Evolutionary conservation across 2,113 vertebrate species (phyloP), one percentile per base, ranked within the genome.

Genomic region (Alligator sinensis): DNA sequence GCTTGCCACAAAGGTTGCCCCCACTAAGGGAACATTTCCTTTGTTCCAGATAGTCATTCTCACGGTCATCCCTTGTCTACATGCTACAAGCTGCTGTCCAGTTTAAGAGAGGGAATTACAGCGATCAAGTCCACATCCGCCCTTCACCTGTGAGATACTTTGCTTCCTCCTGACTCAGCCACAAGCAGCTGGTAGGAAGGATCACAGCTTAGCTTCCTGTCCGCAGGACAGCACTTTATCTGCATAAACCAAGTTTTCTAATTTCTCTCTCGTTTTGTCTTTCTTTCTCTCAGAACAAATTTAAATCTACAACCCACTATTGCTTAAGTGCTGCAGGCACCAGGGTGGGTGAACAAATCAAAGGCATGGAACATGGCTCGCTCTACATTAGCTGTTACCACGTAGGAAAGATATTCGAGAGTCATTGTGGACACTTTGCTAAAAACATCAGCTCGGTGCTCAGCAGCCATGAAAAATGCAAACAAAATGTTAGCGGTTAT

Each of bases 31-130:
- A 47, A 47, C 47, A 47, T 47, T 47, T 47, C 47, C 47, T 72
- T 74, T 84, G 25, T 47, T 88, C 14, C 21, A 17, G 9, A 14
- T 47, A 28, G 30, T 16, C 8, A 57, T 8, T 38, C 54, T 55
- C 1, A 0, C 0, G 27, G 12, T 70, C 86, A 84, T 61, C 34
- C 1, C 22, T 7, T 30, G 7, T 10, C 27, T 24, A 47, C 9
- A 57, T 22, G n/a, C 0, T 25, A 27, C 22, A 38, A 3, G n/a
- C 66, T 9, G 47, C 0, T 0, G 4, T 22, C 1, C 17, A 18
- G 9, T 64, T 85, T 76, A 28, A 22, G 5, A 38, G 30, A 2
- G 34, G 54, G 70, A 77, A 10, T 1, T 2, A 38, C 0, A 14
- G 25, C 1, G 5, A 47, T 8, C 1, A 3, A 1, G 38, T 47